Evolutionary conservation across 2,797 vertebrate genomes (phyloP).

Genomic region (Micropoecilia bifurca): DNA sequence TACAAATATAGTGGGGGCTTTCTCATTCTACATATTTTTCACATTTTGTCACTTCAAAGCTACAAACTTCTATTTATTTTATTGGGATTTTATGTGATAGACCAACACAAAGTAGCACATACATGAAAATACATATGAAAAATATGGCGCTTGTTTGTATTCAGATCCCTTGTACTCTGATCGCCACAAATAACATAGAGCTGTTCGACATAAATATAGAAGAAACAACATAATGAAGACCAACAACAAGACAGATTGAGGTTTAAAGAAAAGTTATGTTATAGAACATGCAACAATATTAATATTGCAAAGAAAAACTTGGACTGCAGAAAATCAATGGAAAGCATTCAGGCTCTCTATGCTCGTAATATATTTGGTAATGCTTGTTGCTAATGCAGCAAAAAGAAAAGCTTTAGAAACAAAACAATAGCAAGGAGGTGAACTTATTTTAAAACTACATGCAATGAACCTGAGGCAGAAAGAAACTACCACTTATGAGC

Average conservation of each 20-base stretch:
- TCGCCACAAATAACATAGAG: background rate
- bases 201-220: background rate
- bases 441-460: background rate
- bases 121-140: background rate
- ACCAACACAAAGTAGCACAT: background rate
- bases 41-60: background rate
- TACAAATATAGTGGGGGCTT: background rate
- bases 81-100: background rate
- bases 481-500: background rate
- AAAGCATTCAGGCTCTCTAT: background rate
- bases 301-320: background rate
- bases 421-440: background rate
- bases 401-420: background rate
- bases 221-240: background rate
- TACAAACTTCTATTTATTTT: background rate
- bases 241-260: background rate
- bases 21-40: background rate
- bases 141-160: background rate
- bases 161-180: background rate
- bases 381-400: background rate
- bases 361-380: background rate
- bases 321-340: background rate
- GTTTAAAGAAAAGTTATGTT: background rate
- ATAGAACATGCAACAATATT: too few relatives aligned
- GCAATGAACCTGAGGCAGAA: background rate